Evolutionary conservation across 2,113 vertebrate species (phyloP).

Genomic region (Orthonyx spaldingii): DNA sequence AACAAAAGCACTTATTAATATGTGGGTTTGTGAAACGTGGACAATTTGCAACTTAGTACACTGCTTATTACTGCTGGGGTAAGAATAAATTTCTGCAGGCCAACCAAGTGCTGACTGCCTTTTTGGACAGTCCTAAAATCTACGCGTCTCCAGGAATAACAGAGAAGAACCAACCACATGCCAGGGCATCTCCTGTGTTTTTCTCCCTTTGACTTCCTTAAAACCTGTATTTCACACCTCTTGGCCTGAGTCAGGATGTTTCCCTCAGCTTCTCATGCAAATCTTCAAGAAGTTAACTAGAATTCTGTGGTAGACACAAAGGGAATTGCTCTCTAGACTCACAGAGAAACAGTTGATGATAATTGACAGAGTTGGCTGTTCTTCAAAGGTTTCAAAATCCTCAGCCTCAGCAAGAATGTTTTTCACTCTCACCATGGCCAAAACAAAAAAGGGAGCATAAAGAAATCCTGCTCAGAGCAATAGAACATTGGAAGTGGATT

Average conservation of each 20-base stretch:
- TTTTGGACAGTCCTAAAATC: background rate
- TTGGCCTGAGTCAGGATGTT: background rate
- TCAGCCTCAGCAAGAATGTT: background rate
- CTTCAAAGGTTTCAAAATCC: background rate
- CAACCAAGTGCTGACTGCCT: background rate
- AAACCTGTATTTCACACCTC: background rate
- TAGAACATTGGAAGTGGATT: background rate
- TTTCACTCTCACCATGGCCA: background rate
- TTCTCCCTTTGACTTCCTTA: background rate
- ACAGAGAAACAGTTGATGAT: background rate
- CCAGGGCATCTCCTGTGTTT: background rate
- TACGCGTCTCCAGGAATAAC: background rate
- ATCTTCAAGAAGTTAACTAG: background rate
- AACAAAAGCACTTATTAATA: background rate
- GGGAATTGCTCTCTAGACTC: background rate
- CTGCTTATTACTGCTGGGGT: background rate
- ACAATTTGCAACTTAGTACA: background rate
- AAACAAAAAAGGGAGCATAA: background rate
- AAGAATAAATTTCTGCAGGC: background rate
- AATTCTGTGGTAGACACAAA: background rate
- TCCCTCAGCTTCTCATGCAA: background rate
- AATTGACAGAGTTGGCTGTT: background rate
- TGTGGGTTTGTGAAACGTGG: background rate
- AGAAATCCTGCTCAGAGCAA: background rate
- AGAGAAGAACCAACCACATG: background rate